Percentiles rank a stretch among this genome's conserved stretches.
Conservation (phyloP, 2,888 invertebrate species). For the Papilio demoleus region DNA sequence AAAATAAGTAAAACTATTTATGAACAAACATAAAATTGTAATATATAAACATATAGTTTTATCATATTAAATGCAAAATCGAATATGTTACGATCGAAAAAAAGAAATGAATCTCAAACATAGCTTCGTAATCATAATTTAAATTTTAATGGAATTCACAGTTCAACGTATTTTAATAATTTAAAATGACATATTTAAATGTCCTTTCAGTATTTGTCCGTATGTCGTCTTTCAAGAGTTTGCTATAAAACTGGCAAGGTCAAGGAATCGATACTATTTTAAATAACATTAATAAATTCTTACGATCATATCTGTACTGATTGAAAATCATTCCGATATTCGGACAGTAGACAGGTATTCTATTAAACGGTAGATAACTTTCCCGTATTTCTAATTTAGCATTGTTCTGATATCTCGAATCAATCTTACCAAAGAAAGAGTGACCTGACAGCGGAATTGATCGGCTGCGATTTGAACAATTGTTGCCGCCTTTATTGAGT, state of each 20-base stretch:
- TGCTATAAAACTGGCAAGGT: too few relatives aligned
- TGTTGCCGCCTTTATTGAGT: conserved; percentile 55
- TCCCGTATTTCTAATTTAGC: conserved; percentile 73
- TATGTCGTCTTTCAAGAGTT: too few relatives aligned
- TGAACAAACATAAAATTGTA: conserved; percentile 10
- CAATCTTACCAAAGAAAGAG: conserved; percentile 74
- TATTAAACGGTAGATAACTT: conserved; percentile 74
- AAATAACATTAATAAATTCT: conserved; percentile 64
- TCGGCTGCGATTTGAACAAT: conserved; percentile 72
- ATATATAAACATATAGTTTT: not conserved
- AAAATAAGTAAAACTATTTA: conserved; percentile 4
- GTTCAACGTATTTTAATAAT: too few relatives aligned
- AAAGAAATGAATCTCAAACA: not conserved
- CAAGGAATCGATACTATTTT: too few relatives aligned
- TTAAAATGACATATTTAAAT: conserved; percentile 47
- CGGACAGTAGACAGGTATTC: conserved; percentile 60
- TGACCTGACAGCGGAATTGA: conserved; percentile 72
- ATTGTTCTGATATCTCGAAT: conserved; percentile 75
- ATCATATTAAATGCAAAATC: not conserved
- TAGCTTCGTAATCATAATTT: too few relatives aligned
- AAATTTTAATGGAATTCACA: too few relatives aligned
- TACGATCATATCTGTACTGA: conserved; percentile 69
- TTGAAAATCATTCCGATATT: conserved; percentile 59
- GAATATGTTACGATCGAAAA: too few relatives aligned
- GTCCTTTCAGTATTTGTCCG: too few relatives aligned